A percentile compares a stretch with the other conserved stretches of the same genome.
Evolutionary conservation across 2,113 vertebrate species (phyloP).

Genomic region (Amphiprion percula): DNA sequence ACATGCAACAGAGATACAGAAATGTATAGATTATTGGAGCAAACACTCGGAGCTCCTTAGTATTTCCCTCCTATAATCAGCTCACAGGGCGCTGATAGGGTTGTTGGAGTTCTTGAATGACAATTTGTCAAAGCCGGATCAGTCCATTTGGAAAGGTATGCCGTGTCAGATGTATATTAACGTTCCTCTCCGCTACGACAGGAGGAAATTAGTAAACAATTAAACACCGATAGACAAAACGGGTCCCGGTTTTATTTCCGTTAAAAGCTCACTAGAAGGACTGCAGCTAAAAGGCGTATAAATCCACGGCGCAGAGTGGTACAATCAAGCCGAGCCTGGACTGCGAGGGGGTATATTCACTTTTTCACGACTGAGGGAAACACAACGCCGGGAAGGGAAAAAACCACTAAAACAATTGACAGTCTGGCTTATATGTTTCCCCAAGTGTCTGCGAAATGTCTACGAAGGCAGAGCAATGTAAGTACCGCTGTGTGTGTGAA

Average conservation of each 20-base stretch:
- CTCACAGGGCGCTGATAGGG: slow-evolving; percentile 29
- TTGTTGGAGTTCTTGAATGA: slow-evolving; percentile 78
- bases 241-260: slow-evolving; percentile 5
- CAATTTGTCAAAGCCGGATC: slow-evolving; percentile 82
- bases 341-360: slow-evolving; percentile 74
- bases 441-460: slow-evolving; percentile 88
- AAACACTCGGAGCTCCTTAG: not conserved
- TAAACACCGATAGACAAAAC: not conserved
- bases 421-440: slow-evolving; percentile 70
- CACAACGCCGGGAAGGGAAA: slow-evolving; percentile 72
- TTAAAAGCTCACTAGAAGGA: slow-evolving; percentile 22
- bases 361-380: slow-evolving; percentile 82
- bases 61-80: slow-evolving; percentile 31
- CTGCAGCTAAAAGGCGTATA: slow-evolving; percentile 16
- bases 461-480: slow-evolving; percentile 98
- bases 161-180: slow-evolving; percentile 23
- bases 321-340: slow-evolving; percentile 78
- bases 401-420: slow-evolving; percentile 69
- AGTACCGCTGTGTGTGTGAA: slow-evolving; percentile 79
- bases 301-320: slow-evolving; percentile 76
- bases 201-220: not conserved
- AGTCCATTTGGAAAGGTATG: slow-evolving; percentile 83
- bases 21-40: not conserved
- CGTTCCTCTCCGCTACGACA: not conserved
- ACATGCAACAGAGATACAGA: not conserved